Evolutionary conservation across 2,113 vertebrate species (phyloP), one percentile per base, ranked within the genome.

Genomic region (Halichoeres trimaculatus): DNA sequence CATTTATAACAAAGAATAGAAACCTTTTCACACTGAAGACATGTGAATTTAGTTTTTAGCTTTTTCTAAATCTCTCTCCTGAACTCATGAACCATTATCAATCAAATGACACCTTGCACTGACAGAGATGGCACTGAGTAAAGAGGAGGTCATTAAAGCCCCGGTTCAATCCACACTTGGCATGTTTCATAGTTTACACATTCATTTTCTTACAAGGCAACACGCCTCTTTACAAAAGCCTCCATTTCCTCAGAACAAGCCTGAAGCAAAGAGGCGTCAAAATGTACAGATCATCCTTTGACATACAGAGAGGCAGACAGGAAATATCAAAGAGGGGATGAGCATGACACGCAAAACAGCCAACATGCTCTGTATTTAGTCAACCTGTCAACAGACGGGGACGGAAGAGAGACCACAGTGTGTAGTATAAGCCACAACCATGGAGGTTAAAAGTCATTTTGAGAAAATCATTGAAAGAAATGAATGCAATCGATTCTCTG

Each of bases 151-250:
- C 14, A 69, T 76, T 47, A 54, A 30, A n/a, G n/a, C n/a, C n/a
- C n/a, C n/a, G 30, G 55, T 59, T 58, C 74, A 63, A 24, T 54
- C 59, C 70, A 76, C 76, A 51, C 53, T 74, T 60, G 72, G 72
- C 45, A 57, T 63, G 12, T 36, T 45, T 74, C 45, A 10, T 61
- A 53, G 62, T 58, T 47, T 17, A 35, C 52, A 52, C 53, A 57
- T 41, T 38, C 41, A 55, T 62, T 51, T 65, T 65, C 54, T 53
- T 41, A 36, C 10, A 52, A 74, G 24, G 41, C 24, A 8, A 26
- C 53, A 34, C 8, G 5, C 51, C n/a, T 59, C 38, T 48, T 43
- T 45, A 36, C 52, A 68, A 58, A 61, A 23, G 34, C n/a, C 34
- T 40, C 26, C 9, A 26, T 30, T 60, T 64, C 73, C 63, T 41